Percentiles rank a stretch among this genome's conserved stretches.
Evolutionary conservation across 1,140 invertebrate species (phyloP).

Genomic region (Euwallacea fornicatus): DNA sequence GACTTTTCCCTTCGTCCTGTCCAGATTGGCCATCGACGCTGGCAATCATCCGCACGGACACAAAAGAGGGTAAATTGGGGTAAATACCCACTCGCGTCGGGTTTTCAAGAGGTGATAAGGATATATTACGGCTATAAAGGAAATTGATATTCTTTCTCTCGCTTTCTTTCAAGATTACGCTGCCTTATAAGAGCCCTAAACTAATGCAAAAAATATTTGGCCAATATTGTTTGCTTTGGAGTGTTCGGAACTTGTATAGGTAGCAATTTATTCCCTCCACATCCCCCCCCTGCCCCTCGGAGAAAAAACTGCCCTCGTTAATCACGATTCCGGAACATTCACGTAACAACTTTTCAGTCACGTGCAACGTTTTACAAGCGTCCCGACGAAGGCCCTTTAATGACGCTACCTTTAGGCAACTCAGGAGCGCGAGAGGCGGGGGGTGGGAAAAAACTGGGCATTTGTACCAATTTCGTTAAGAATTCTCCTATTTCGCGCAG

Average conservation of each 20-base stretch:
- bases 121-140: slow-evolving; percentile 26
- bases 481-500: slow-evolving; percentile 23
- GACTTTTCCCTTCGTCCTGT: slow-evolving; percentile 25
- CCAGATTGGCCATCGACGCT: slow-evolving; percentile 23
- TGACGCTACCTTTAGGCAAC: slow-evolving; percentile 22
- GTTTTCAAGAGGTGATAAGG: slow-evolving; percentile 26
- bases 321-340: slow-evolving; percentile 6
- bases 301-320: slow-evolving; percentile 8
- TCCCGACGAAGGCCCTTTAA: slow-evolving; percentile 20
- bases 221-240: too few relatives aligned
- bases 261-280: too few relatives aligned
- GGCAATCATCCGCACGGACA: slow-evolving; percentile 25
- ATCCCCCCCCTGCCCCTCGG: not conserved
- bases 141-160: slow-evolving; percentile 23
- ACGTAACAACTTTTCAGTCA: slow-evolving; percentile 32
- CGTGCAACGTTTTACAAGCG: slow-evolving; percentile 27
- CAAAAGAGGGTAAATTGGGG: slow-evolving; percentile 31
- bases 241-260: too few relatives aligned
- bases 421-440: slow-evolving; percentile 6
- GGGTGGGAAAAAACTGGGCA: slow-evolving; percentile 1
- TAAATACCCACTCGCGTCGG: slow-evolving; percentile 14
- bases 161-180: not conserved
- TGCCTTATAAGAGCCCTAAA: too few relatives aligned
- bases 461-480: slow-evolving; percentile 28
- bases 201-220: too few relatives aligned